These are phyloP conservation scores for Achatina immaculata DNA, from an alignment of 1,140 invertebrate genomes.

Conservation along the genomic window DNA sequence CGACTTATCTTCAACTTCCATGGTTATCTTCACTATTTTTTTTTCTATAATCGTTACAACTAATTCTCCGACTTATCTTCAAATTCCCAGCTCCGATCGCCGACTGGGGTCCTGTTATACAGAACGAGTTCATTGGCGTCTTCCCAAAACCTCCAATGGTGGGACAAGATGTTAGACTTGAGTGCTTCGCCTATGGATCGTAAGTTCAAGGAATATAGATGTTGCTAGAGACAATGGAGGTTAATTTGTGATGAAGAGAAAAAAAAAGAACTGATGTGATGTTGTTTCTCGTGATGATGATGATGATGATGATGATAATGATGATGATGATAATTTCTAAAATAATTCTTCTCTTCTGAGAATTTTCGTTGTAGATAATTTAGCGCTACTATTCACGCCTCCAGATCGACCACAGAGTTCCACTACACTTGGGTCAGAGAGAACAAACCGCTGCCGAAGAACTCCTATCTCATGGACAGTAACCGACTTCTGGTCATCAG, in stretches of 20 bases:
- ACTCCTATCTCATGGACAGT: slow-evolving; percentile 80
- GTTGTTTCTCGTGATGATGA: too few species aligned
- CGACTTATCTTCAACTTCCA: too few species aligned
- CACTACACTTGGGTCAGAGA: slow-evolving; percentile 58
- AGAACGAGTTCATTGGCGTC: slow-evolving; percentile 94
- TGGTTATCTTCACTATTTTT: too few species aligned
- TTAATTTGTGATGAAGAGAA: too few species aligned
- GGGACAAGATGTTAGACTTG: slow-evolving; percentile 88
- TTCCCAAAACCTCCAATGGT: slow-evolving; percentile 93
- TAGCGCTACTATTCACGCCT: not conserved
- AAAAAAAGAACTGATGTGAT: too few species aligned
- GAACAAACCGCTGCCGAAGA: slow-evolving; percentile 79
- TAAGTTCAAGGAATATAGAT: slow-evolving; percentile 72
- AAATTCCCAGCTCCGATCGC: slow-evolving; percentile 43
- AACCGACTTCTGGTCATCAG: slow-evolving; percentile 89
- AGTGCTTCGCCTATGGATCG: slow-evolving; percentile 97
- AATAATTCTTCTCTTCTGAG: too few species aligned
- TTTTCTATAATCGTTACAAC: too few species aligned
- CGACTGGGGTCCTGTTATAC: slow-evolving; percentile 73
- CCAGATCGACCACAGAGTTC: slow-evolving; percentile 50
- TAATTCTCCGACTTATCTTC: too few species aligned
- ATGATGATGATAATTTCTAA: too few species aligned
- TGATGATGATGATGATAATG: too few species aligned
- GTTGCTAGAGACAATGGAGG: not conserved
- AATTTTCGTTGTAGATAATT: too few species aligned